These are phyloP conservation scores for Alethe castanea DNA, from an alignment of 2,113 vertebrate species.

Conservation along the genomic window DNA sequence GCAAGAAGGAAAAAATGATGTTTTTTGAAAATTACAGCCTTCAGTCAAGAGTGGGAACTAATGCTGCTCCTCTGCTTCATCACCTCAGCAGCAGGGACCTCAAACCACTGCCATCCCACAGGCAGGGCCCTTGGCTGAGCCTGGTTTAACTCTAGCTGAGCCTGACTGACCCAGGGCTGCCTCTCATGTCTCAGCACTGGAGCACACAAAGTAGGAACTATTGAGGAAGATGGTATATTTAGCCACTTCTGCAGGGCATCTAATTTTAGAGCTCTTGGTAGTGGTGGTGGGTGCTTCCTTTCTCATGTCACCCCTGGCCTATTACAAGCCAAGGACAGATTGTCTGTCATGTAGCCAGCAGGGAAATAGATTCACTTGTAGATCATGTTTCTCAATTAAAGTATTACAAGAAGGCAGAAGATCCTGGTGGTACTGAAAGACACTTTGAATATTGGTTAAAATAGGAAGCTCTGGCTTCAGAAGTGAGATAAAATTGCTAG, in stretches of 20 bases:
- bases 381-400: slow-evolving; percentile 86
- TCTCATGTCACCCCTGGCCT: slow-evolving; percentile 81
- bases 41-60: background rate
- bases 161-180: background rate
- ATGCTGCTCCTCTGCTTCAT: background rate
- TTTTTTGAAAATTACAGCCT: slow-evolving; percentile 38
- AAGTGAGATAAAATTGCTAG: slow-evolving; percentile 69
- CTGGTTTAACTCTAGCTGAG: background rate
- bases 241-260: slow-evolving; percentile 76
- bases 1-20: slow-evolving; percentile 7
- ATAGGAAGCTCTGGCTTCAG: slow-evolving; percentile 59
- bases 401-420: slow-evolving; percentile 77
- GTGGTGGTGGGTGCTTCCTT: slow-evolving; percentile 74
- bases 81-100: background rate
- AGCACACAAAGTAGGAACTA: slow-evolving; percentile 69
- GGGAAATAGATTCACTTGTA: slow-evolving; percentile 80
- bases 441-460: slow-evolving; percentile 70
- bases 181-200: slow-evolving; percentile 19
- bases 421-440: slow-evolving; percentile 78
- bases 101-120: background rate
- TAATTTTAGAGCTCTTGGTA: slow-evolving; percentile 82
- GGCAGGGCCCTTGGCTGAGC: background rate
- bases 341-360: slow-evolving; percentile 75
- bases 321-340: slow-evolving; percentile 81
- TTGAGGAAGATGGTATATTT: slow-evolving; percentile 79